These are phyloP conservation scores for Whitmania pigra DNA, from an alignment of 1,140 invertebrate genomes.

Conservation along the genomic window DNA sequence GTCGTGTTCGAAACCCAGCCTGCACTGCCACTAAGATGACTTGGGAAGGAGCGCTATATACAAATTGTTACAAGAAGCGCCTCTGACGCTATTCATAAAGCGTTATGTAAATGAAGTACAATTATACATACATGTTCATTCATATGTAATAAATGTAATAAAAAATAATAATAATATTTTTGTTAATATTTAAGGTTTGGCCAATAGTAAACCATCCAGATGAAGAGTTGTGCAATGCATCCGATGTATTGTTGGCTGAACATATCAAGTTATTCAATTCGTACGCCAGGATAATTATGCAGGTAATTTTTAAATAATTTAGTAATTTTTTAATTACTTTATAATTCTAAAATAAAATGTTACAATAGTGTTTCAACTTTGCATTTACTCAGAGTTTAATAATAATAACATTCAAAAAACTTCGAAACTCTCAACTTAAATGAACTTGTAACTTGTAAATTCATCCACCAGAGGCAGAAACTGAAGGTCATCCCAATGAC, in stretches of 20 bases:
- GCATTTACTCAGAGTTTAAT: background rate
- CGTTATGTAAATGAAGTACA: no score
- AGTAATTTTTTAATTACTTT: no score
- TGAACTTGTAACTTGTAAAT: background rate
- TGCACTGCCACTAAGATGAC: no score
- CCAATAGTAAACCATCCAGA: constrained; percentile 43
- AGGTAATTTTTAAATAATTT: constrained; percentile 31
- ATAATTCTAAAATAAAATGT: background rate
- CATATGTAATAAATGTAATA: no score
- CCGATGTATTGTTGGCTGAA: constrained; percentile 26
- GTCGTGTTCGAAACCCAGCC: no score
- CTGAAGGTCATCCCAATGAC: constrained; percentile 47
- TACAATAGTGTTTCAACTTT: background rate
- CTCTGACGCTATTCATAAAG: no score
- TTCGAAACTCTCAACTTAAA: background rate
- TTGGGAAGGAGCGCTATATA: no score
- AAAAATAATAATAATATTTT: no score
- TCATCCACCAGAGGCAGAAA: constrained; percentile 42
- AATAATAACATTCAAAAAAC: background rate
- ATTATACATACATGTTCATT: no score
- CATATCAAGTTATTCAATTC: constrained; percentile 18
- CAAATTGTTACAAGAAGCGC: no score
- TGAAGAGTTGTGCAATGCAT: constrained; percentile 43
- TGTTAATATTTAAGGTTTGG: constrained; percentile 30
- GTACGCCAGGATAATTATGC: constrained; percentile 38